These are phyloP conservation scores for Rissa tridactyla DNA, from an alignment of 2,113 vertebrate genomes.

Conservation along the genomic window DNA sequence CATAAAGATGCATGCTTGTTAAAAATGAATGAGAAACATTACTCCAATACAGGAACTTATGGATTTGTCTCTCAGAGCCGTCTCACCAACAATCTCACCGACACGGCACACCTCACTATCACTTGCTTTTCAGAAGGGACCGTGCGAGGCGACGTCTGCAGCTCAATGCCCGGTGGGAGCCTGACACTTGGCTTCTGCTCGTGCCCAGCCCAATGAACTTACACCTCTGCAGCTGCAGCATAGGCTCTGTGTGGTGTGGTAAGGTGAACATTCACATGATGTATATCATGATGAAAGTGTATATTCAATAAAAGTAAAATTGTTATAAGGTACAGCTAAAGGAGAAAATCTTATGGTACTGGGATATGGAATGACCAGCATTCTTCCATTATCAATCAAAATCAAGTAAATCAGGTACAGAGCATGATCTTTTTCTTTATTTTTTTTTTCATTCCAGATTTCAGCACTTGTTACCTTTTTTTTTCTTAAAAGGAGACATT, in stretches of 20 bases:
- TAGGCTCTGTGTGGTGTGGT: background rate
- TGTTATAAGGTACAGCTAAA: background rate
- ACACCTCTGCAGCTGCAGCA: background rate
- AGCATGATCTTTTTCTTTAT: background rate
- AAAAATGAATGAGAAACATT: background rate
- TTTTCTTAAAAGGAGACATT: background rate
- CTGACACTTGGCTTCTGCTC: background rate
- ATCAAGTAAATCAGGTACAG: background rate
- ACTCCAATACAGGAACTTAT: background rate
- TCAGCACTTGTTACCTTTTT: background rate
- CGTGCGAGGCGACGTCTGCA: fast-evolving
- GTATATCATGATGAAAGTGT: background rate
- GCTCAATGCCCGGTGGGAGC: background rate
- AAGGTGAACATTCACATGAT: background rate
- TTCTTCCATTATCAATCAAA: background rate
- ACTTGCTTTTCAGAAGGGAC: background rate
- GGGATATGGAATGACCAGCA: background rate
- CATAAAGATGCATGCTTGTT: background rate
- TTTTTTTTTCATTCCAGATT: background rate
- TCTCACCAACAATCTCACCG: no score
- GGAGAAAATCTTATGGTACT: background rate
- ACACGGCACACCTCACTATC: fast-evolving
- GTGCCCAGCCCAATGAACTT: background rate
- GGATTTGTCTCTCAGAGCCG: background rate
- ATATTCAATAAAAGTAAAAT: background rate